Percentiles rank a stretch among this genome's conserved stretches.
These are phyloP conservation scores for Hyalella azteca DNA, from an alignment of 2,888 invertebrate species.

Conservation along the genomic window DNA sequence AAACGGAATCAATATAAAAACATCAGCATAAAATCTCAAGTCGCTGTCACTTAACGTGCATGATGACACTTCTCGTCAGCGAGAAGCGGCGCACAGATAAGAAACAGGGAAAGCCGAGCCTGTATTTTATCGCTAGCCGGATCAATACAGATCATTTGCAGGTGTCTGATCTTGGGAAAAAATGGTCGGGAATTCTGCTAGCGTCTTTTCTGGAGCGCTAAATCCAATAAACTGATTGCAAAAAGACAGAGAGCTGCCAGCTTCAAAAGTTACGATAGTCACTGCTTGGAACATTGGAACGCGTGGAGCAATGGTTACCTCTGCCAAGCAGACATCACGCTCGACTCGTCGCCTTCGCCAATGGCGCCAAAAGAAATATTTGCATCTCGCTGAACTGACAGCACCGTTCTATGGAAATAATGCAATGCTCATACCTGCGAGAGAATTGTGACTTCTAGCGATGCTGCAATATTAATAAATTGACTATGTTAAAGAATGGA, in stretches of 20 bases:
- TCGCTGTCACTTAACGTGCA: too few species aligned
- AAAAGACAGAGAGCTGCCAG: neutral
- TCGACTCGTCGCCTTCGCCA: neutral
- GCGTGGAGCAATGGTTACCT: neutral
- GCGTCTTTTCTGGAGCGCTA: constrained; percentile 30
- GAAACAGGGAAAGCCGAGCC: neutral
- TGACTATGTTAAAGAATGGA: too few species aligned
- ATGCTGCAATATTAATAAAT: too few species aligned
- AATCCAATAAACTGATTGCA: constrained; percentile 36
- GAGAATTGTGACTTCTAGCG: too few species aligned
- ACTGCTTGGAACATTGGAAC: neutral
- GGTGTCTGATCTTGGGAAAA: constrained; percentile 29
- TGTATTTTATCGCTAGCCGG: constrained; percentile 8
- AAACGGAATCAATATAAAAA: too few species aligned
- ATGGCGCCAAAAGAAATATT: neutral
- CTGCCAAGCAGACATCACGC: too few species aligned
- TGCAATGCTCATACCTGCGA: too few species aligned
- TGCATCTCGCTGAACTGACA: neutral
- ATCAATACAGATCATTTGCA: constrained; percentile 36
- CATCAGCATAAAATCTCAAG: too few species aligned
- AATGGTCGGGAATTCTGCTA: constrained; percentile 24
- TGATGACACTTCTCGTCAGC: neutral
- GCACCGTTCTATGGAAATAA: too few species aligned
- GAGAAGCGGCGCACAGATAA: neutral
- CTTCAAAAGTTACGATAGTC: constrained; percentile 15